Conservation (phyloP, 2,888 invertebrate species). For the Cryptocephalus primarius region DNA sequence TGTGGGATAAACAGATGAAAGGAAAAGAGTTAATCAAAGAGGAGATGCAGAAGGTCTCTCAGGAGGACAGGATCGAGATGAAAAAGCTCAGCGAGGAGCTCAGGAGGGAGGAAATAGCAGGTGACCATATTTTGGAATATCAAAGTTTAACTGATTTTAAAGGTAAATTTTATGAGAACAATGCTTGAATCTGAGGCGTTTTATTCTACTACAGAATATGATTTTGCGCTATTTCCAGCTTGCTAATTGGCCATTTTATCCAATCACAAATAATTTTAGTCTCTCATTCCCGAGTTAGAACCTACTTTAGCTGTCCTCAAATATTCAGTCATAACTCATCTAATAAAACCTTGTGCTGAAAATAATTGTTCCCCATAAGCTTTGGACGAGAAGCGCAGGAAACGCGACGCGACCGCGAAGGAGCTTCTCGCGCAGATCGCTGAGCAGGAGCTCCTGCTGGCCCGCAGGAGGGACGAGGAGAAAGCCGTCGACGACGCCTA, state of each 20-base stretch:
- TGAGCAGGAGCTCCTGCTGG: constrained; percentile 22
- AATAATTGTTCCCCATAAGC: too few species aligned
- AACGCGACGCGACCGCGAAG: constrained; percentile 20
- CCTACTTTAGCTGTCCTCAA: too few species aligned
- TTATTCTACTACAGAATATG: too few species aligned
- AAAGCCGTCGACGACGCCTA: constrained; percentile 27
- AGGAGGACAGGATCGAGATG: constrained; percentile 27
- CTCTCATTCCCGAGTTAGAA: too few species aligned
- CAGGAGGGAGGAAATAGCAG: constrained; percentile 26
- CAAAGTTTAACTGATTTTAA: too few species aligned
- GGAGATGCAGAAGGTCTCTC: constrained; percentile 21
- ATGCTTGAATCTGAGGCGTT: too few species aligned
- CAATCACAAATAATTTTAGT: too few species aligned
- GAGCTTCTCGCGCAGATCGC: constrained; percentile 30
- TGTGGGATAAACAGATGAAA: constrained; percentile 30
- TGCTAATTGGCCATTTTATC: too few species aligned
- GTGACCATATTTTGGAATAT: constrained; percentile 11
- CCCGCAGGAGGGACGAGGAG: constrained; percentile 27
- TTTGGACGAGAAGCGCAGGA: constrained; percentile 18
- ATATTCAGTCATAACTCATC: too few species aligned
- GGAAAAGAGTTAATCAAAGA: constrained; percentile 27
- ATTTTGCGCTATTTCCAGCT: too few species aligned
- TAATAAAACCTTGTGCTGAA: too few species aligned
- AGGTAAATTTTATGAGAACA: too few species aligned
- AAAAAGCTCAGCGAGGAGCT: constrained; percentile 22